Conservation (phyloP, 2,888 invertebrate genomes). For the Drosophila pullipes region DNA sequence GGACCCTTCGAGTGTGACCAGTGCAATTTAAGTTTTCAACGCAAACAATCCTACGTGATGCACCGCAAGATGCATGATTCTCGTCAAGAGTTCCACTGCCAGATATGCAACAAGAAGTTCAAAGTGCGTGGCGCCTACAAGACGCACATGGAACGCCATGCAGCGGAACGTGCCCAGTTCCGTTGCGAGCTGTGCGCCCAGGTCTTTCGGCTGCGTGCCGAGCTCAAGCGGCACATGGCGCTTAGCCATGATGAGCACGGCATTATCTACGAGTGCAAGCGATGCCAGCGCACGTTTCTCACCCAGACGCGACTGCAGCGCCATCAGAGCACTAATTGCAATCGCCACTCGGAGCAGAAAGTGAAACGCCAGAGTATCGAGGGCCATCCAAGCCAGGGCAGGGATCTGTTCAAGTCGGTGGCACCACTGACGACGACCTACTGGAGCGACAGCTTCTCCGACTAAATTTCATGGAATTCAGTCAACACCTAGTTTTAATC, state of each 20-base stretch:
- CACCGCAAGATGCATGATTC: conserved; percentile 86
- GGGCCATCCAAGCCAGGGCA: conserved; percentile 75
- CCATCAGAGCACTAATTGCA: conserved; percentile 74
- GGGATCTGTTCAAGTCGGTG: conserved; percentile 85
- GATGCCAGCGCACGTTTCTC: conserved; percentile 83
- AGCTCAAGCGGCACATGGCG: conserved; percentile 82
- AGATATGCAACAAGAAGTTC: conserved; percentile 85
- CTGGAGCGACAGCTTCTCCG: conserved; percentile 86
- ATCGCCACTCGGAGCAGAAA: conserved; percentile 52
- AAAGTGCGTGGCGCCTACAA: conserved; percentile 85
- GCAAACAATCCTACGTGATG: conserved; percentile 86
- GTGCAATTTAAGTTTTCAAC: conserved; percentile 86
- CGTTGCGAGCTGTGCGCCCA: conserved; percentile 69
- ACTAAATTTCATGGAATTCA: conserved; percentile 67
- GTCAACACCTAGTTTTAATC: background rate
- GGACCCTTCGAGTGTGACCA: conserved; percentile 75
- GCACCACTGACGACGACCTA: conserved; percentile 86
- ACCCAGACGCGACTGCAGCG: conserved; percentile 79
- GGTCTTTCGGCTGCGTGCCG: conserved; percentile 79
- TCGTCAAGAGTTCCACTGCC: conserved; percentile 83
- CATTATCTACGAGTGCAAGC: conserved; percentile 81
- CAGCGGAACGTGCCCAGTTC: conserved; percentile 71
- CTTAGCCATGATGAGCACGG: conserved; percentile 80
- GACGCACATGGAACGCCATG: conserved; percentile 85
- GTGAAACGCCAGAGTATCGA: conserved; percentile 48